Evolutionary conservation across 1,140 invertebrate genomes (phyloP), one percentile per base, ranked within the genome.

Genomic region (Ruditapes philippinarum): DNA sequence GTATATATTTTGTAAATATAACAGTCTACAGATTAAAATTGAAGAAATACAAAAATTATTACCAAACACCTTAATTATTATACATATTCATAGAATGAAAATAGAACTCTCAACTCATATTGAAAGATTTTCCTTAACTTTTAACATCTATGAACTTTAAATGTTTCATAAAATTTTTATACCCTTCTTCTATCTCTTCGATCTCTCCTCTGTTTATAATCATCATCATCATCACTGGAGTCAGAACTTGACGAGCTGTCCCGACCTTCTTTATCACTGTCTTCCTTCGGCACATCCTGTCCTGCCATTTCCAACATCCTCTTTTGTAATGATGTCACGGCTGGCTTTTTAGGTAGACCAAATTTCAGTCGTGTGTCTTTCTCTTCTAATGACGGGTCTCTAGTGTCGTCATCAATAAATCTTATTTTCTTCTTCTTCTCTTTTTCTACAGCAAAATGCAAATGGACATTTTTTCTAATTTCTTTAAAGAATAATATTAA

Each of bases 301-400:
- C 98, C 98, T 25, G 98, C 97, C 93, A 98, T 97, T 78, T 93
- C 89, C 73, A 98, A 96, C 97, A 98, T 98, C 94, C 97, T 97
- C 89, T 98, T 97, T 91, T 98, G 98, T 17, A 98, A 93, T 0
- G 98, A 97, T 92, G 98, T 97, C 0, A 97, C 93, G 31, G 82
- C 80, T 42, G 90, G 78, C 25, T 89, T 86, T 40, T 92, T 91
- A 22, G 89, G 91, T 81, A 81, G 81, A 19, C 68, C 89, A 68
- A 92, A 91, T 60, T 89, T 94, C 28, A 93, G 81, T 45, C 94
- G 88, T 45, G 93, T 96, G 70, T 95, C 95, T 85, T 94, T 94
- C 62, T 94, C 95, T 42, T 84, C 93, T 91, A 74, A 96, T 90
- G 96, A 95, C 0, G 91, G 91, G 83, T 94, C 93, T 68, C 90